A percentile compares a stretch with the other conserved stretches of the same genome.
Conservation (phyloP, 1,140 invertebrate genomes). For the Calephelis nemesis region DNA sequence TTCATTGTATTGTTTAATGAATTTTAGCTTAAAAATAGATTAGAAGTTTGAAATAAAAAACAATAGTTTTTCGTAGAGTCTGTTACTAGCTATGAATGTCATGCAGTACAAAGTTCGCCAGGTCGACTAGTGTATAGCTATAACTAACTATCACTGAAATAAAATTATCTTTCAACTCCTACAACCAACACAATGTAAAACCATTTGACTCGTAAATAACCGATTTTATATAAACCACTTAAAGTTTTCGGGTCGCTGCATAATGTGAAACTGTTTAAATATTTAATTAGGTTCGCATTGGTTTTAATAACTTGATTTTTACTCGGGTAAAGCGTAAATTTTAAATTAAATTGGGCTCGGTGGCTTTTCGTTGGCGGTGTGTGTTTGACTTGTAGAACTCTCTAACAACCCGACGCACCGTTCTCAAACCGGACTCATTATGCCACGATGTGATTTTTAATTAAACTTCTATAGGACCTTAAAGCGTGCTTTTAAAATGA, state of each 20-base stretch:
- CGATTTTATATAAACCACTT: neutral
- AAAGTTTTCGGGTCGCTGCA: neutral
- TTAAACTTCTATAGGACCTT: constrained; percentile 4
- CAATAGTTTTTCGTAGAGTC: no score
- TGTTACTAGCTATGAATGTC: no score
- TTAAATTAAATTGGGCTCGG: neutral
- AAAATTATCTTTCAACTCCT: no score
- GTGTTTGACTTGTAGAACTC: constrained; percentile 13
- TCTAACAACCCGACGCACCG: constrained; percentile 1
- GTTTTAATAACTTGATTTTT: constrained; percentile 9
- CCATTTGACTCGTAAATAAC: neutral
- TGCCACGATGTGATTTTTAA: constrained; percentile 11
- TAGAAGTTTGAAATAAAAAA: no score
- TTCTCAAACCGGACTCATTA: constrained; percentile 17
- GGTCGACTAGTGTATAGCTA: no score
- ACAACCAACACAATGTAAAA: no score
- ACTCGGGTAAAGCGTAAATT: neutral
- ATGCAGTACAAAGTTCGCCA: no score
- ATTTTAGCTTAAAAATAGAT: no score
- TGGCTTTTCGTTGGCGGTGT: constrained; percentile 9
- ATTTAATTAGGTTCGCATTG: constrained; percentile 8
- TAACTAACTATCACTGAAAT: no score
- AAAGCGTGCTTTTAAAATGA: constrained; percentile 1
- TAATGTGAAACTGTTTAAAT: neutral
- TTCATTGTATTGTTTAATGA: no score